A percentile compares a stretch with the other conserved stretches of the same genome.
Evolutionary conservation across 2,113 vertebrate genomes (phyloP).

Genomic region (Trichomycterus rosablanca): DNA sequence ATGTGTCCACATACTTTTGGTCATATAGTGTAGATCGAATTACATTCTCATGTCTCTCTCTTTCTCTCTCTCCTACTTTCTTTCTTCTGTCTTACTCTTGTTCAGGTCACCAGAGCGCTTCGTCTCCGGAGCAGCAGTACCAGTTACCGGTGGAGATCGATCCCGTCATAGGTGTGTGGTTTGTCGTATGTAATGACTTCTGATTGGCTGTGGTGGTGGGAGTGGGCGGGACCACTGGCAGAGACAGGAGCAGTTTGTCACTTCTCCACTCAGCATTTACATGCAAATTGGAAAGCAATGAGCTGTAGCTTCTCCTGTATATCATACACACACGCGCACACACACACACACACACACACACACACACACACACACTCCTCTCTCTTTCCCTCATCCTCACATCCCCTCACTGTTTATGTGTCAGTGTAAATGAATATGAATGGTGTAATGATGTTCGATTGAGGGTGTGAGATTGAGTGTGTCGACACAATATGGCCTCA

Average conservation of each 20-base stretch:
- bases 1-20: no score
- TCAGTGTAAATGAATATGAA: constrained; percentile 99
- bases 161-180: constrained; percentile 91
- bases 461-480: constrained; percentile 88
- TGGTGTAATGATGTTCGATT: constrained; percentile 99
- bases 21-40: no score
- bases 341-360: no score
- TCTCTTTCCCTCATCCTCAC: no score
- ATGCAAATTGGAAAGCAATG: constrained; percentile 99
- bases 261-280: constrained; percentile 97
- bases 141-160: constrained; percentile 99
- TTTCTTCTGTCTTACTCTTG: constrained; percentile 60
- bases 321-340: constrained; percentile 78
- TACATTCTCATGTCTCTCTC: constrained; percentile 64
- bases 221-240: constrained; percentile 51
- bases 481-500: constrained; percentile 98
- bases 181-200: constrained; percentile 56
- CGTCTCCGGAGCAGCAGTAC: constrained; percentile 93
- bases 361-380: no score
- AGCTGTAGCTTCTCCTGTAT: constrained; percentile 97
- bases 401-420: constrained; percentile 67
- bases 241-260: constrained; percentile 80
- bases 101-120: constrained; percentile 93
- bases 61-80: constrained; percentile 34
- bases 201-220: constrained; percentile 32